phyloP scores from a whole-genome alignment of 2,888 invertebrate species.

The Drosophila austrosaltans region DNA sequence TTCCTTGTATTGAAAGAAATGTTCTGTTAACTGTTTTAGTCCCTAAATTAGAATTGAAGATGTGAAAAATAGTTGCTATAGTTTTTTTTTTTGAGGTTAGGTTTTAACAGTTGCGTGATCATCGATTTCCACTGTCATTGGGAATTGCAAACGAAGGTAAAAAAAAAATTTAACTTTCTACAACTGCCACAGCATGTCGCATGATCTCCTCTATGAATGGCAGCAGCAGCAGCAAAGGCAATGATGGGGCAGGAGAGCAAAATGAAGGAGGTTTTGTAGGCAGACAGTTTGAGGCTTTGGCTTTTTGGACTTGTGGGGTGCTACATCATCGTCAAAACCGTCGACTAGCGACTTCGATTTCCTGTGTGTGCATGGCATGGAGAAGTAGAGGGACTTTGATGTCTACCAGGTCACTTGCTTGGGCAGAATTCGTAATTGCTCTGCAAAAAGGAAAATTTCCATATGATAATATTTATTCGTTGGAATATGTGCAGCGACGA shows the following conservation, averaged over 20 bases:
- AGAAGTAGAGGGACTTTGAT: constrained; percentile 49
- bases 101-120: background rate
- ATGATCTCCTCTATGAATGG: constrained; percentile 64
- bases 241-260: background rate
- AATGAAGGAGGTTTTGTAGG: background rate
- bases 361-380: constrained; percentile 54
- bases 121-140: constrained; percentile 7
- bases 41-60: too few species aligned
- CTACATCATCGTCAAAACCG: constrained; percentile 76
- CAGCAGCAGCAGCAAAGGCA: background rate
- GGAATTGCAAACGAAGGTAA: constrained; percentile 1
- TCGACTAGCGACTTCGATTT: constrained; percentile 76
- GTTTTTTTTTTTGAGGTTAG: background rate
- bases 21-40: too few species aligned
- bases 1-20: too few species aligned
- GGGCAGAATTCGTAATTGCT: constrained; percentile 74
- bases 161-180: constrained; percentile 60
- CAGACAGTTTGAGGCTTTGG: constrained; percentile 19
- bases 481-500: constrained; percentile 50
- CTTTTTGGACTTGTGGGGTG: constrained; percentile 47
- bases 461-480: constrained; percentile 78
- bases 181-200: constrained; percentile 65
- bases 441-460: constrained; percentile 66
- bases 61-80: too few species aligned
- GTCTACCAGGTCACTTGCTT: constrained; percentile 60